Evolutionary conservation across 2,113 vertebrate genomes (phyloP).

Genomic region (Hippoglossus stenolepis): DNA sequence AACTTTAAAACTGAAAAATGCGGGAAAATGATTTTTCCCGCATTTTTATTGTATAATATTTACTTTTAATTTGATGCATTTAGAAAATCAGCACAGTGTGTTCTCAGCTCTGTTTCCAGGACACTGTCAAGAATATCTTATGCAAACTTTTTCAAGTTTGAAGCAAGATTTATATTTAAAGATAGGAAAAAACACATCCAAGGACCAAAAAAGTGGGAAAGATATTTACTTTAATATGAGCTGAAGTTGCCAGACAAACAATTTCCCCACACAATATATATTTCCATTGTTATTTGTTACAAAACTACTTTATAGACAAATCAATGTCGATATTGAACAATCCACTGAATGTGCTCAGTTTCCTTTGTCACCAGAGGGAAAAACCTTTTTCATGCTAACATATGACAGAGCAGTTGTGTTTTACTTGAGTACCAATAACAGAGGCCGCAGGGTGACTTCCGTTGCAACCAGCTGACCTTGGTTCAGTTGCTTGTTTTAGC

Average conservation of each 20-base stretch:
- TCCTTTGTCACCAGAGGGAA: neutral
- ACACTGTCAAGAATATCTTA: neutral
- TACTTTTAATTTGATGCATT: neutral
- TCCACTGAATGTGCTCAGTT: neutral
- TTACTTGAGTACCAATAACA: neutral
- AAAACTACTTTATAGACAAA: neutral
- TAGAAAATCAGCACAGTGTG: neutral
- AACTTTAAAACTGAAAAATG: neutral
- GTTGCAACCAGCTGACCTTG: conserved; percentile 17
- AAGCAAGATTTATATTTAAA: neutral
- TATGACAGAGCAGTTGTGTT: neutral
- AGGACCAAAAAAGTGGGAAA: neutral
- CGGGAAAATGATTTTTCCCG: neutral
- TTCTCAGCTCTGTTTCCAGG: neutral
- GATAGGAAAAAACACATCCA: too few species aligned
- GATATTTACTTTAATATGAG: neutral
- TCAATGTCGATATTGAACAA: neutral
- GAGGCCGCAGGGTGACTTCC: neutral
- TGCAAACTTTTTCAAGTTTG: neutral
- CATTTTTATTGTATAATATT: neutral
- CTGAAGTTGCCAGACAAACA: too few species aligned
- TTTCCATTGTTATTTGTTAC: neutral
- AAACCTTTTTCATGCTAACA: neutral
- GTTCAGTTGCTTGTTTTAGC: conserved; percentile 13
- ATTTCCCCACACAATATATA: neutral